Evolutionary conservation across 2,888 invertebrate species (phyloP).

Genomic region (Hypomecis atomaria): DNA sequence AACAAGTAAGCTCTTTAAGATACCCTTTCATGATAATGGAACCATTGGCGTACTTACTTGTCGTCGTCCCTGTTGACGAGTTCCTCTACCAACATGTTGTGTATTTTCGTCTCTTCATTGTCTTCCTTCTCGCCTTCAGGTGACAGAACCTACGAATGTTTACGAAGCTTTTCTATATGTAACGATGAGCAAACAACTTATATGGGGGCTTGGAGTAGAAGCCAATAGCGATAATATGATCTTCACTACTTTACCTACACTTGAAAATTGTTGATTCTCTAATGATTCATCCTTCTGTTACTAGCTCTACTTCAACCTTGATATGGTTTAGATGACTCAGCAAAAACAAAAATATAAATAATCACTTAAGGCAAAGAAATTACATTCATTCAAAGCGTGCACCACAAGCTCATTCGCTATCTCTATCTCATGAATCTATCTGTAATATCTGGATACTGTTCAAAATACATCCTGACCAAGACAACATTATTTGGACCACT

Average conservation of each 20-base stretch:
- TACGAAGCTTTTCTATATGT: slow-evolving; percentile 75
- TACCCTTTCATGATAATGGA: slow-evolving; percentile 5
- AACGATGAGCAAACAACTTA: slow-evolving; percentile 65
- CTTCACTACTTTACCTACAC: slow-evolving; percentile 5
- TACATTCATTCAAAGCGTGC: slow-evolving; percentile 31
- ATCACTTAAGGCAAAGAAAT: slow-evolving; percentile 39
- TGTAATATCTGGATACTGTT: slow-evolving; percentile 6
- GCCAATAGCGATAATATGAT: slow-evolving; percentile 19
- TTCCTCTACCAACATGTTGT: slow-evolving; percentile 90
- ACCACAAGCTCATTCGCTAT: slow-evolving; percentile 12
- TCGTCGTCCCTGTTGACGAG: slow-evolving; percentile 93
- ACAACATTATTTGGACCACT: background rate
- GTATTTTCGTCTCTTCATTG: slow-evolving; percentile 91
- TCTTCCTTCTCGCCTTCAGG: slow-evolving; percentile 79
- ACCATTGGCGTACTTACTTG: slow-evolving; percentile 84
- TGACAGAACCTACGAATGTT: slow-evolving; percentile 79
- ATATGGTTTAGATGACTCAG: slow-evolving; percentile 31
- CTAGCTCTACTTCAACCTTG: slow-evolving; percentile 10
- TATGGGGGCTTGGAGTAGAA: slow-evolving; percentile 41
- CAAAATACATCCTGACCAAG: background rate
- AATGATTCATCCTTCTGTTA: slow-evolving; percentile 4
- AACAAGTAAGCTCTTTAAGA: background rate
- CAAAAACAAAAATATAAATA: slow-evolving; percentile 25
- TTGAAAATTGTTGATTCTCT: slow-evolving; percentile 1
- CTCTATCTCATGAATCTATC: slow-evolving; percentile 9